Base-by-base conservation (phyloP, 2,113 vertebrate genomes). In the Ellobius talpinus region DNA sequence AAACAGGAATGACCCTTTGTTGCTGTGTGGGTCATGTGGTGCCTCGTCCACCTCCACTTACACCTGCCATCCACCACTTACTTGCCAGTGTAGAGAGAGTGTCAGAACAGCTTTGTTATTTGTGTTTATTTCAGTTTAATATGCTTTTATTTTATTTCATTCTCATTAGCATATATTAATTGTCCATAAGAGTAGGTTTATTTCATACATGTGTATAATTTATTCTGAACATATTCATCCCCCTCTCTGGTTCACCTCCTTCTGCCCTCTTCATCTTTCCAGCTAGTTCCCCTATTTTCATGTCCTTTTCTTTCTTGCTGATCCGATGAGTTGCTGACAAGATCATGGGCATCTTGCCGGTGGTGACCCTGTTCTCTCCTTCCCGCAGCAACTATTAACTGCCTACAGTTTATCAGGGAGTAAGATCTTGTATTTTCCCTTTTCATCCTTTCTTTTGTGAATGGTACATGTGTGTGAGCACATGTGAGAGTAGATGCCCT, bases 71-170 rank as follows among this genome's bases (percentile, higher is more conserved):
- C n/a, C 39, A 31, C 33, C 50, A 8, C 33, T 81, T n/a, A 24
- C 10, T 89, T 39, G 33, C 42, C n/a, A 74, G 31, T 66, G 31
- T 4, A 2, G 33, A 33, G 58, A 88, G 21, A 47, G 36, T 8
- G 16, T 58, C 82, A n/a, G 17, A 12, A 45, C 36, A 90, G 7
- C 70, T 93, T 94, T 52, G 50, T 55, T 36, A 66, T 26, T 70
- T 91, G 70, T 94, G 58, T n/a, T 93, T 77, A 70, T 78, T 94
- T 91, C 91, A 61, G 24, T 73, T 92, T 55, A 90, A 74, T 87
- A 5, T n/a, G 26, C 55, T 58, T 58, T 58, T 58, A 58, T 68
- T 84, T 91, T 91, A 66, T 47, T 86, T 68, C 55, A 63, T 65
- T 85, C 39, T 66, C 26, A 19, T 66, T 86, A 68, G 42, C 9